phyloP scores from a whole-genome alignment of 2,113 vertebrate species.

The Excalfactoria chinensis region DNA sequence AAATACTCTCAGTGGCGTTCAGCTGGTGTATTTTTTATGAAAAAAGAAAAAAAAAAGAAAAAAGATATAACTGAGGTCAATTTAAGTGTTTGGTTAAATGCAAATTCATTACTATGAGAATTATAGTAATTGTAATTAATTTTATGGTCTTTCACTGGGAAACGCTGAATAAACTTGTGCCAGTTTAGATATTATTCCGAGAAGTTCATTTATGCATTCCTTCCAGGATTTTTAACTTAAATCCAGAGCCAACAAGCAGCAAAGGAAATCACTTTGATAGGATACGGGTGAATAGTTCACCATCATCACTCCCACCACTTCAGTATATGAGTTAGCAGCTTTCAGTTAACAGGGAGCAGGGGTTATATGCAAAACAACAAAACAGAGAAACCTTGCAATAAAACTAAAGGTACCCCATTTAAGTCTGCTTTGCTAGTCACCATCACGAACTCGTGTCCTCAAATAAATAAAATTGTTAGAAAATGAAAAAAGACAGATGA shows the following conservation, averaged over 20 bases:
- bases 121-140: conserved; percentile 12
- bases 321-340: neutral
- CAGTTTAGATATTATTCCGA: neutral
- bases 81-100: neutral
- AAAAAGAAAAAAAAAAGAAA: neutral
- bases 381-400: neutral
- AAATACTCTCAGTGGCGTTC: neutral
- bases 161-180: neutral
- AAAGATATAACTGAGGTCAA: neutral
- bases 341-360: neutral
- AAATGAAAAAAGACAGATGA: neutral
- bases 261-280: neutral
- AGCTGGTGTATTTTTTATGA: neutral
- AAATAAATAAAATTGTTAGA: neutral
- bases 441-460: neutral
- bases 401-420: neutral
- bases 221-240: neutral
- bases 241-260: neutral
- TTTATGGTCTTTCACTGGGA: neutral
- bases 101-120: neutral
- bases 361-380: neutral
- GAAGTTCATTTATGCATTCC: neutral
- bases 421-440: neutral
- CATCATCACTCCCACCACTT: neutral
- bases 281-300: neutral